A percentile compares a stretch with the other conserved stretches of the same genome.
Evolutionary conservation across 2,888 invertebrate species (phyloP).

Genomic region (Rhingia rostrata): DNA sequence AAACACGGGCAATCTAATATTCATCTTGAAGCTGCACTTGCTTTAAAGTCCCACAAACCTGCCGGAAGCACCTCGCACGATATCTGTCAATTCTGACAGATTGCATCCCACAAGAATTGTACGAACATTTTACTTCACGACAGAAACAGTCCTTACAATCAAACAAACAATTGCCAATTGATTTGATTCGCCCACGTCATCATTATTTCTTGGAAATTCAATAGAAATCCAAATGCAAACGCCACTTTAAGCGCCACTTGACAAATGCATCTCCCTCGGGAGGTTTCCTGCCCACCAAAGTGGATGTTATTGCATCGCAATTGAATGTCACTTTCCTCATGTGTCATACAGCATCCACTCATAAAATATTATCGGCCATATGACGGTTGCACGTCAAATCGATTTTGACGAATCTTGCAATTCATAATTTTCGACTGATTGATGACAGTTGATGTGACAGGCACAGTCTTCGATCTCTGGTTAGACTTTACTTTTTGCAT

Average conservation of each 20-base stretch:
- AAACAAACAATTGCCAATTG: no score
- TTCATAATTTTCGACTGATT: conserved; percentile 64
- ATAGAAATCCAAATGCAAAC: background rate
- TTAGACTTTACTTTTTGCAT: conserved; percentile 16
- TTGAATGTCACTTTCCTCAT: conserved; percentile 25
- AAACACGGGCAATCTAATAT: no score
- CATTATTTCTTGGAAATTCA: background rate
- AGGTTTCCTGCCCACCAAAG: background rate
- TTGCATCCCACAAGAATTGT: no score
- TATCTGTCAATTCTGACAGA: no score
- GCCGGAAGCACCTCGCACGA: no score
- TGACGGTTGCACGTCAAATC: conserved; percentile 50
- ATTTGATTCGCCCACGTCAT: conserved; percentile 9
- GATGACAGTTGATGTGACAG: conserved; percentile 71
- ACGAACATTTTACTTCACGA: no score
- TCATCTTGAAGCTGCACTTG: no score
- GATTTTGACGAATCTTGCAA: conserved; percentile 31
- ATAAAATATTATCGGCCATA: conserved; percentile 34
- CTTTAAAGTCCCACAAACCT: no score
- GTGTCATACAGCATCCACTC: conserved; percentile 30
- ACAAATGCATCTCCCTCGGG: background rate
- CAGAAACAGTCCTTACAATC: no score
- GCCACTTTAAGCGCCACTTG: conserved; percentile 41
- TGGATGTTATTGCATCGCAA: conserved; percentile 1
- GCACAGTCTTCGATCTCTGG: conserved; percentile 28